Evolutionary conservation across 2,797 vertebrate species (phyloP), one percentile per base, ranked within the genome.

Genomic region (Rhynchonycteris naso): DNA sequence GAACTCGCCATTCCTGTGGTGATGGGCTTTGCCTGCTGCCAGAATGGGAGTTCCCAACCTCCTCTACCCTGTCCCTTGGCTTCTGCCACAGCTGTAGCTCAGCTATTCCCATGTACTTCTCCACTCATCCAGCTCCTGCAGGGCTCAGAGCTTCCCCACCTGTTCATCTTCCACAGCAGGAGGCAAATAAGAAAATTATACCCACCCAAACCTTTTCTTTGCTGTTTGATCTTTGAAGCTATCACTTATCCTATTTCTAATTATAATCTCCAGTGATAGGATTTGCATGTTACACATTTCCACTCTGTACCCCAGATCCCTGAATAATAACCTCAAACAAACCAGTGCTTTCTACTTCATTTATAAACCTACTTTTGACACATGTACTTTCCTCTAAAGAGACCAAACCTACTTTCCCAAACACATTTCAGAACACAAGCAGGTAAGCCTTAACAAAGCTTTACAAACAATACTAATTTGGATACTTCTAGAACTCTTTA

Each of bases 321-420:
- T 59, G 22, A 61, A 18, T 15, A 59, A 19, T 78, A 88, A 33
- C 50, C 76, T 52, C 81, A 88, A 54, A 47, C 75, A 33, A 92
- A 38, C 24, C 38, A 83, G 47, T 13, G 47, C 38, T 24, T 63
- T 69, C 86, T 61, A 66, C 33, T 88, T 59, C n/a, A 76, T 59
- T 65, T 80, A 69, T 79, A 87, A 89, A 66, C 9, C 72, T 66
- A 56, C 54, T 74, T 59, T 50, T 58, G 52, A 75, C 12, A 30
- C 21, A 38, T 24, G 7, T 68, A 28, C 52, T 88, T 81, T 78
- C 43, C 85, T 92, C 66, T 83, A 88, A 65, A 94, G 43, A 65
- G 43, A 83, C 58, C 52, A 61, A 93, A 88, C 14, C 65, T 9
- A 35, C 71, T 90, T 83, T 94, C 47, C 38, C 65, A 83, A 90